Base-by-base conservation (phyloP, 2,113 vertebrate genomes). In the Microtus richardsoni region DNA sequence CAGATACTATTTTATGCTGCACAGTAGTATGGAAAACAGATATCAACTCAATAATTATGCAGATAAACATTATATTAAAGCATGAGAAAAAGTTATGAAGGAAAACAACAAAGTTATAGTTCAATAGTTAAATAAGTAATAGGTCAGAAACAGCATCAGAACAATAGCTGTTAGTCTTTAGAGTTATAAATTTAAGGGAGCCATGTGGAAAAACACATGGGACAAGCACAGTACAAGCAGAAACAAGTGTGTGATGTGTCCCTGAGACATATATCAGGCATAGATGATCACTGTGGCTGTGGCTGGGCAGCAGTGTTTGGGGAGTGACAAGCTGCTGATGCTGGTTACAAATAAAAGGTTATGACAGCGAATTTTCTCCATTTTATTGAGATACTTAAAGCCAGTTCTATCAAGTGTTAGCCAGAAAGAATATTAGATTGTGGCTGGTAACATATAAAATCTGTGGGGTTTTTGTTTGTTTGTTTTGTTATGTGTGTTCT, bases 11-110 rank as follows among this genome's bases (percentile, higher is more conserved):
- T 70, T 92, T 68, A 16, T 95, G 19, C 5, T 39, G 83, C 47
- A 24, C 66, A 4, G 33, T 89, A 30, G 30, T 62, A 54, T 3
- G 47, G 44, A 95, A 73, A 26, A 44, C 60, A 90, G 52, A 47
- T 92, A 77, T 60, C 39, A 85, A 33, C 28, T 66, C 84, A 71
- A 75, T 58, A 93, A 73, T 62, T 28, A 71, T 22, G 58, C 10
- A 88, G 39, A 41, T 70, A 92, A 82, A 2, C 21, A 86, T 47
- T 84, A 66, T 83, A 85, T 89, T 92, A 68, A 64, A 90, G 85
- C 26, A 33, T 52, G 7, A 36, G 9, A 8, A 91, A 77, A 47
- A 71, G 9, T n/a, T 79, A 52, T n/a, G 28, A 71, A 90, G 44
- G n/a, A 87, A 92, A 96, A 36, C 19, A 36, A 12, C 12, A 21